phyloP scores from a whole-genome alignment of 2,888 invertebrate species.

The Uloborus plumipes region DNA sequence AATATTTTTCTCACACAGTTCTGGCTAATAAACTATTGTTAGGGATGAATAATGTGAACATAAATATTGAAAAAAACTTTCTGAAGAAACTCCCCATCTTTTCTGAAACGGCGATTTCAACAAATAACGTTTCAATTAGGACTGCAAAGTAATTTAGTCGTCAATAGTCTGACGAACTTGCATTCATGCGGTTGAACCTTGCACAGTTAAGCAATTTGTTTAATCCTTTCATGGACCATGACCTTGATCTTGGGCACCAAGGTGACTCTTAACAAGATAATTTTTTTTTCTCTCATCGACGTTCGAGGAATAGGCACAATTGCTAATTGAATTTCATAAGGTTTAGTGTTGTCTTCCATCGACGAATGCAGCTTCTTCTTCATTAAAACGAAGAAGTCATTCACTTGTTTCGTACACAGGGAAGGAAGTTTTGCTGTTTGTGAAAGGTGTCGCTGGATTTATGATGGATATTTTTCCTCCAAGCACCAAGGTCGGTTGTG shows the following conservation, averaged over 20 bases:
- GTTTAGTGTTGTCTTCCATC: slow-evolving; percentile 11
- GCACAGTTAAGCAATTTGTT: no score
- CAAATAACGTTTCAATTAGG: no score
- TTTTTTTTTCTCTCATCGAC: neutral
- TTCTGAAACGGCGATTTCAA: no score
- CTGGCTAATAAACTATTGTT: no score
- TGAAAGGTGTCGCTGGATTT: slow-evolving; percentile 12
- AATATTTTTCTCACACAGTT: no score
- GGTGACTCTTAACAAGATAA: slow-evolving; percentile 39
- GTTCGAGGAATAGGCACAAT: neutral
- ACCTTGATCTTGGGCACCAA: slow-evolving; percentile 40
- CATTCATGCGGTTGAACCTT: no score
- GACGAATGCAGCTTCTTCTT: neutral
- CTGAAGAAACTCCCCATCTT: no score
- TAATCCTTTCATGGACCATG: neutral
- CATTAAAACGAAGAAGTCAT: no score
- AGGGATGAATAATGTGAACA: no score
- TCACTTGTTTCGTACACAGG: neutral
- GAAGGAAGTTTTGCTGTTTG: neutral
- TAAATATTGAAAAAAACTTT: no score
- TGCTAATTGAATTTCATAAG: slow-evolving; percentile 51
- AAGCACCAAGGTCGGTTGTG: slow-evolving; percentile 31
- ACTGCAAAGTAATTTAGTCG: no score
- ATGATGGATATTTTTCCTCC: slow-evolving; percentile 14
- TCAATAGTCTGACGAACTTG: no score